Percentiles rank a stretch among this genome's conserved stretches.
phyloP scores from a whole-genome alignment of 2,113 vertebrate genomes.

The Alligator mississippiensis region DNA sequence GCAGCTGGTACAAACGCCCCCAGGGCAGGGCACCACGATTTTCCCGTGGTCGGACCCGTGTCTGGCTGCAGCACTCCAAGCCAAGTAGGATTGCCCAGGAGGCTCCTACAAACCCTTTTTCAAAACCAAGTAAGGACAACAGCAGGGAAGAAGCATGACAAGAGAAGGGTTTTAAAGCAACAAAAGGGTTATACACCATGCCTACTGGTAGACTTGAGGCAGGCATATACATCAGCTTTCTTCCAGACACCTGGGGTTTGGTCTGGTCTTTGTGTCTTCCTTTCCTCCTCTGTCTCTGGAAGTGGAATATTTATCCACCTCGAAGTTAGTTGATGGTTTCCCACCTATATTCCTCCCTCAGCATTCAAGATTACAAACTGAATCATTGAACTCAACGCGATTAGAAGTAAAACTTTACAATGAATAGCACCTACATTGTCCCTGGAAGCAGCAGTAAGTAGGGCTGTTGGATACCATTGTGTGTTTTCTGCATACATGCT shows the following conservation, averaged over 20 bases:
- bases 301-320: not conserved
- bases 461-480: not conserved
- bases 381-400: not conserved
- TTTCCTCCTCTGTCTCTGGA: accelerated
- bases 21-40: not conserved
- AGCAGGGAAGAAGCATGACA: not conserved
- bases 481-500: accelerated
- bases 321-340: not conserved
- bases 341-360: not conserved
- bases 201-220: not conserved
- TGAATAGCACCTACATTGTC: not conserved
- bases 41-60: not conserved
- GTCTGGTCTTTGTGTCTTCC: not conserved
- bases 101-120: not conserved
- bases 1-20: too few species aligned
- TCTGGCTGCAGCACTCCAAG: not conserved
- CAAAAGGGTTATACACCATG: not conserved
- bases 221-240: not conserved
- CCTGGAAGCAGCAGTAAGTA: not conserved
- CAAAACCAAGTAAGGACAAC: not conserved
- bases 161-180: not conserved
- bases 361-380: not conserved
- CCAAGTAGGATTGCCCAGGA: not conserved
- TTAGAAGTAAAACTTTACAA: not conserved
- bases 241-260: not conserved